Percentiles rank a stretch among this genome's conserved stretches.
Evolutionary conservation across 37 sponge, comb jelly and placozoan species (phyloP).

Genomic region (Ianthella basta): DNA sequence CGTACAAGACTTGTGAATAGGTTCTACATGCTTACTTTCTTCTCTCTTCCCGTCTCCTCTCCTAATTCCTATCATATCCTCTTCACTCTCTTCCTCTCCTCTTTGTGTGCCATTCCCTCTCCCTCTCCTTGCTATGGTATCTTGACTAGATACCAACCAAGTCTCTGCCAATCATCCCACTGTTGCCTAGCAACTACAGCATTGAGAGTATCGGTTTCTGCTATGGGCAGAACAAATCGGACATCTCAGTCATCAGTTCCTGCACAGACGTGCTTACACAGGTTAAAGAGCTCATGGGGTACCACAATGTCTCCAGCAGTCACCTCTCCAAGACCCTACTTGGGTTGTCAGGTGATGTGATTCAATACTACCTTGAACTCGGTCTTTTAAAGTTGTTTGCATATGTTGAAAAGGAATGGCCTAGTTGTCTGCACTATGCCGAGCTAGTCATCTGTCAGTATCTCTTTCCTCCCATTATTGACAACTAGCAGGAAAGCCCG

Average conservation of each 20-base stretch:
- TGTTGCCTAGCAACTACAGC: not conserved
- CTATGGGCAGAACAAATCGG: not conserved
- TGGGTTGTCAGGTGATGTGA: not conserved
- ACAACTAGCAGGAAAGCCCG: no score
- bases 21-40: no score
- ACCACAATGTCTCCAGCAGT: not conserved
- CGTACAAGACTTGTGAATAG: no score
- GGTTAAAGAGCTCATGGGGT: not conserved
- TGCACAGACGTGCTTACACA: not conserved
- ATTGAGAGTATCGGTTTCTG: not conserved
- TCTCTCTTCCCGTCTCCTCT: not conserved
- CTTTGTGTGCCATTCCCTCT: not conserved
- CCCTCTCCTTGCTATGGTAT: not conserved
- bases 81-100: not conserved
- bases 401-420: not conserved
- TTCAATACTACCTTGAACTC: not conserved
- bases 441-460: not conserved
- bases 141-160: not conserved
- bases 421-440: not conserved
- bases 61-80: no score
- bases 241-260: not conserved
- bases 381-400: not conserved
- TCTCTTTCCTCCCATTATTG: conserved; percentile 3
- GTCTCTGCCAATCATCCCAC: not conserved
- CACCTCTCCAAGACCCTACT: not conserved